A percentile compares a stretch with the other conserved stretches of the same genome.
phyloP scores from a whole-genome alignment of 1,140 invertebrate species.

The Chironomus tepperi region DNA sequence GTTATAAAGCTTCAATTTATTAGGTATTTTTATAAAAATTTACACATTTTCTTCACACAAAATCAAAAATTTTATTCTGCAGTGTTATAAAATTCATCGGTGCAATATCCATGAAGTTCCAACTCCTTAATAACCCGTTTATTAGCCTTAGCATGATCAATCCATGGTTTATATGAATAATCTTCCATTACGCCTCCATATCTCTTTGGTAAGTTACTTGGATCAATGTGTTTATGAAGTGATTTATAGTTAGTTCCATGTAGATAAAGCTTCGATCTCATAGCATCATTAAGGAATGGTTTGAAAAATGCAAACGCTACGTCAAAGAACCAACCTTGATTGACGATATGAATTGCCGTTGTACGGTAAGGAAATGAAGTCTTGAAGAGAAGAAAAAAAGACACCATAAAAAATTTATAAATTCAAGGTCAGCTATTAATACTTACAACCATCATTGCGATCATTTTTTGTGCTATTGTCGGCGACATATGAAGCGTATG shows the following conservation, averaged over 20 bases:
- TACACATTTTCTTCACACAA: neutral
- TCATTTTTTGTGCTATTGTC: conserved; percentile 51
- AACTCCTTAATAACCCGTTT: conserved; percentile 54
- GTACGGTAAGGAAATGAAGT: conserved; percentile 64
- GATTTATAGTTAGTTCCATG: conserved; percentile 66
- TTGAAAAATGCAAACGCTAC: conserved; percentile 68
- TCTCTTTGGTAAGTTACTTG: conserved; percentile 57
- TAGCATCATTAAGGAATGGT: conserved; percentile 56
- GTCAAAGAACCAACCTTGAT: conserved; percentile 72
- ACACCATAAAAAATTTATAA: neutral
- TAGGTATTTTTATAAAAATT: too few relatives aligned
- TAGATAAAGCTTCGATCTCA: conserved; percentile 62
- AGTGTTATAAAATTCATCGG: conserved; percentile 32
- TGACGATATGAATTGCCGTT: conserved; percentile 64
- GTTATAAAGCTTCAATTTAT: too few relatives aligned
- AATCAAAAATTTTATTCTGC: neutral
- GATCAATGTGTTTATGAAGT: conserved; percentile 62
- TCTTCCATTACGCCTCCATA: conserved; percentile 59
- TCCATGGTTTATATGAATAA: conserved; percentile 62
- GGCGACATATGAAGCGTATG: conserved; percentile 67
- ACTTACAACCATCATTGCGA: conserved; percentile 57
- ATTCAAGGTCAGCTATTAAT: conserved; percentile 23
- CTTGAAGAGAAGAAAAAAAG: conserved; percentile 37
- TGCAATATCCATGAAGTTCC: conserved; percentile 49
- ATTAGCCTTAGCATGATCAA: conserved; percentile 51